phyloP scores from a whole-genome alignment of 1,140 invertebrate genomes.

The fruit fly (Drosophila melanogaster) region Release_6_plus_ISO1_MT NT_033777.3:31757501-31758000 shows the following conservation, averaged over 20 bases:
- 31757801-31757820: conserved; percentile 87
- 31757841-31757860: conserved; percentile 75
- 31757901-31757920: conserved; percentile 87
- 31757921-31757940: conserved; percentile 86
- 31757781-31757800: conserved; percentile 89
- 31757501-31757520: background rate
- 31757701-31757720: conserved; percentile 5
- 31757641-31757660: conserved; percentile 1
- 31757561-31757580: background rate
- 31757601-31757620: conserved; percentile 6
- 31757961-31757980: conserved; percentile 10
- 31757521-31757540: background rate
- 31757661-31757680: conserved; percentile 22
- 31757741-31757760: conserved; percentile 15
- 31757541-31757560: background rate
- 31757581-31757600: background rate
- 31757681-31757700: conserved; percentile 9
- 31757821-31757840: conserved; percentile 87
- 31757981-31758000: conserved; percentile 3
- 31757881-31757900: conserved; percentile 87
- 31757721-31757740: conserved; percentile 28
- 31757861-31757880: conserved; percentile 88
- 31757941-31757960: conserved; percentile 14
- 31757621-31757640: background rate
- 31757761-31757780: conserved; percentile 85